Evolutionary conservation across 30 jellyfish, hydroid and myxozoan genomes (phyloP), one percentile per base, ranked within the genome.

Genomic region (Aurelia sp.): DNA sequence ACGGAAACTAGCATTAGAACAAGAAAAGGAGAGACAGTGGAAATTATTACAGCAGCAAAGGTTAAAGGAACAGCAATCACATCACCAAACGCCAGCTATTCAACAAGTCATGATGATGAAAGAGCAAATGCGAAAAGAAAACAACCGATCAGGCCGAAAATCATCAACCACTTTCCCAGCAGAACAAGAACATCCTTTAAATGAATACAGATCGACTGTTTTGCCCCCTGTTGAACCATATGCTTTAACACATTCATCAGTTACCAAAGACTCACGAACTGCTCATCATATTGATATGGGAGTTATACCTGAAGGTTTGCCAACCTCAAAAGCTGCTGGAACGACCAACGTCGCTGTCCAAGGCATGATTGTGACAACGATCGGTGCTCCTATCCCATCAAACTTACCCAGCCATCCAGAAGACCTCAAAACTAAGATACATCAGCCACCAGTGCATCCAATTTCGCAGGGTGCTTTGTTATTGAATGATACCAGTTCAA

Each of bases 11-110:
- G 96, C 91, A 2, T 27, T 83, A 73, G 98, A 85, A 75, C 98
- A 93, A 72, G 97, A 93, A 67, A 81, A 88, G 65, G 97, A 94
- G 48, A 88, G 94, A 19, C 94, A 87, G 87, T 94, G 96, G 95
- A 89, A 84, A 60, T 57, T 83, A 21, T 61, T 89, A 51, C 96
- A 88, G 65, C 99, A 94, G 82, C 96, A 94, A 40, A 61, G 97
- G 10, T 47, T 94, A 16, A 82, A 68, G 38, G 99, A 94, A 52
- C 97, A 93, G 72, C 97, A 94, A 48, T 51, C 87, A 16, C 95
- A 88, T 21, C 80, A 76, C 12, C 96, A 86, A 63, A 72, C 96
- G 22, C 68, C 89, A 18, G 81, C 89, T 41, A 67, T 78, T n/a
- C 91, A 88, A 21, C 96, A 88, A 63, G 83, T 88, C 19, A 76